Evolutionary conservation across 2,797 vertebrate species (phyloP), one percentile per base, ranked within the genome.

Genomic region (Mycteria americana): DNA sequence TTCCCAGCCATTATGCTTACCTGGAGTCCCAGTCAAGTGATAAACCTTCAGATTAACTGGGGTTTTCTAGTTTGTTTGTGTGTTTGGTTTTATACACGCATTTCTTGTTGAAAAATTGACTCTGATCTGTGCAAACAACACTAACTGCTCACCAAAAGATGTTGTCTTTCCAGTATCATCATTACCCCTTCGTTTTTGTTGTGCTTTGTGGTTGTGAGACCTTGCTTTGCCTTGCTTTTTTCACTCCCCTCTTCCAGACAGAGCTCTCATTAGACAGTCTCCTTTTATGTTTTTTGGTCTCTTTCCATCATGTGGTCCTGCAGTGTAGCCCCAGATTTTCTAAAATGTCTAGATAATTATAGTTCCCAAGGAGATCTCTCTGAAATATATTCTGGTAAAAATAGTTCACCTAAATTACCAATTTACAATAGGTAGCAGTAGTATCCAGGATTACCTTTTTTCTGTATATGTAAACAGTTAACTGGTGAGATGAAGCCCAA

Each of bases 241-340:
- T 68, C n/a, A 3, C 17, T 72, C 3, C 2, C 2, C 0, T 51
- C 7, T 48, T 50, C 8, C 37, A 48, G 46, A 2, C 45, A 39
- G 57, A 46, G n/a, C 69, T 67, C 22, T 73, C 10, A 2, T 72
- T 64, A 76, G 39, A 6, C 30, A 5, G 4, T 3, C 27, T 41
- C 77, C 80, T 74, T 78, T 24, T 33, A 25, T 2, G 4, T 14
- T 31, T 63, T n/a, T 17, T 33, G 11, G 18, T 39, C 12, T 45
- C 16, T 43, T 70, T 67, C 35, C 1, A 0, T 54, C 30, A 2
- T 6, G 33, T 33, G 11, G 21, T 62, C 91, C 78, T 8, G 18
- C 67, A 35, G 74, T 0, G 1, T 33, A 87, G 81, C 60, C 75
- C 63, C 35, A 62, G 63, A 50, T 95, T 73, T 75, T 45, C 23